Conservation (phyloP, 2,113 vertebrate species). For the Centrocercus urophasianus region DNA sequence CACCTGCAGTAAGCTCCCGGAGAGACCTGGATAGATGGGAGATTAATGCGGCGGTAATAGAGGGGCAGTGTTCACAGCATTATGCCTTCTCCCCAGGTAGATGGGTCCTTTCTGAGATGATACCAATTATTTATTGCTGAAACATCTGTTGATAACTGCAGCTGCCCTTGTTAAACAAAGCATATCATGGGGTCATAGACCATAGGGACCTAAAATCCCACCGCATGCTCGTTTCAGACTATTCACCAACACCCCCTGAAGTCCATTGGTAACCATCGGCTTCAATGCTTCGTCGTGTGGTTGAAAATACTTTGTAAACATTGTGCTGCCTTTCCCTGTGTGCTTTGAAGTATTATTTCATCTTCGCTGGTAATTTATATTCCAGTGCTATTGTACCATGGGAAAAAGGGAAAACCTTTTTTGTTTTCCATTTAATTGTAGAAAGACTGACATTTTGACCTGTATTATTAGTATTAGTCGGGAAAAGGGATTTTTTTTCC, state of each 20-base stretch:
- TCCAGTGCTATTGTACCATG: conserved; percentile 78
- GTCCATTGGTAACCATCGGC: conserved; percentile 75
- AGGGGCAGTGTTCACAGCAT: conserved; percentile 74
- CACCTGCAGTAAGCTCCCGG: conserved; percentile 80
- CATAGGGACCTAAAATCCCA: conserved; percentile 74
- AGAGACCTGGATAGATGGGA: conserved; percentile 82
- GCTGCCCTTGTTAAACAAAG: conserved; percentile 84
- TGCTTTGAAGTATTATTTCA: conserved; percentile 87
- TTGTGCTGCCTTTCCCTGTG: conserved; percentile 65
- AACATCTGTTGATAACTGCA: conserved; percentile 89
- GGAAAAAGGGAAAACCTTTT: conserved; percentile 74
- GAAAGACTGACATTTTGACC: conserved; percentile 83
- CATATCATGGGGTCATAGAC: conserved; percentile 77
- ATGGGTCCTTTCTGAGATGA: conserved; percentile 79
- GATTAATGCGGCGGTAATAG: conserved; percentile 83
- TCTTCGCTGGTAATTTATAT: conserved; percentile 83
- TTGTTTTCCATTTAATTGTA: conserved; percentile 82
- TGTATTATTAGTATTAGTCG: conserved; percentile 82
- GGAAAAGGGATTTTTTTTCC: conserved; percentile 74
- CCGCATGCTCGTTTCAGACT: conserved; percentile 78
- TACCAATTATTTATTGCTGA: conserved; percentile 87
- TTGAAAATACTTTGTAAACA: conserved; percentile 81
- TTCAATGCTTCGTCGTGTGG: conserved; percentile 65
- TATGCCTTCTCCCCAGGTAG: conserved; percentile 85
- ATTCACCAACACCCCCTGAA: conserved; percentile 76